Evolutionary conservation across 1,140 invertebrate genomes (phyloP).

Genomic region (Drosophila trapezifrons): DNA sequence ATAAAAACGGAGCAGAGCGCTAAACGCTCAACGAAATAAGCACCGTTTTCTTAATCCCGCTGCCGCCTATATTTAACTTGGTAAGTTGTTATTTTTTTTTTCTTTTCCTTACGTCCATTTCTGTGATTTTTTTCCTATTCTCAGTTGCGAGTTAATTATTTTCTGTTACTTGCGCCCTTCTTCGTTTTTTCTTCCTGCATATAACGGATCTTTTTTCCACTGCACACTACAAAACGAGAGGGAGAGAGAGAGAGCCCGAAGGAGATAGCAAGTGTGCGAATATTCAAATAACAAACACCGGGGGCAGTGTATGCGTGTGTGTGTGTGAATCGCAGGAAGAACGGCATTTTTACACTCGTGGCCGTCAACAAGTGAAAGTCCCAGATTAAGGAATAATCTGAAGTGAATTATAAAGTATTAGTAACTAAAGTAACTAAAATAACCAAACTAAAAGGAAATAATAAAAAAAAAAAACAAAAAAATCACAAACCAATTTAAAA

Average conservation of each 20-base stretch:
- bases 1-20: slow-evolving; percentile 62
- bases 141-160: slow-evolving; percentile 7
- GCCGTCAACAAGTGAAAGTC: slow-evolving; percentile 24
- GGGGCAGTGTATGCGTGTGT: slow-evolving; percentile 21
- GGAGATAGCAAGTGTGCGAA: slow-evolving; percentile 21
- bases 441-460: slow-evolving; percentile 8
- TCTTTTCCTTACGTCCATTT: not conserved
- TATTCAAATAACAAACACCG: slow-evolving; percentile 16
- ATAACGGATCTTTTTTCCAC: slow-evolving; percentile 52
- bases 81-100: slow-evolving; percentile 5
- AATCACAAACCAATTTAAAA: slow-evolving; percentile 13
- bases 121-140: not conserved
- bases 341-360: slow-evolving; percentile 65
- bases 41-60: slow-evolving; percentile 57
- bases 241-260: not conserved
- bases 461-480: slow-evolving; percentile 24
- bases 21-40: slow-evolving; percentile 58
- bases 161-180: slow-evolving; percentile 23
- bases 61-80: slow-evolving; percentile 1
- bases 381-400: slow-evolving; percentile 17
- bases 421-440: slow-evolving; percentile 7
- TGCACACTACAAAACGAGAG: slow-evolving; percentile 24
- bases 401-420: slow-evolving; percentile 38
- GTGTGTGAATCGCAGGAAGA: slow-evolving; percentile 19
- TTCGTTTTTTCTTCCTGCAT: slow-evolving; percentile 23